phyloP scores from a whole-genome alignment of 2,113 vertebrate genomes.

The Rallus limicola region DNA sequence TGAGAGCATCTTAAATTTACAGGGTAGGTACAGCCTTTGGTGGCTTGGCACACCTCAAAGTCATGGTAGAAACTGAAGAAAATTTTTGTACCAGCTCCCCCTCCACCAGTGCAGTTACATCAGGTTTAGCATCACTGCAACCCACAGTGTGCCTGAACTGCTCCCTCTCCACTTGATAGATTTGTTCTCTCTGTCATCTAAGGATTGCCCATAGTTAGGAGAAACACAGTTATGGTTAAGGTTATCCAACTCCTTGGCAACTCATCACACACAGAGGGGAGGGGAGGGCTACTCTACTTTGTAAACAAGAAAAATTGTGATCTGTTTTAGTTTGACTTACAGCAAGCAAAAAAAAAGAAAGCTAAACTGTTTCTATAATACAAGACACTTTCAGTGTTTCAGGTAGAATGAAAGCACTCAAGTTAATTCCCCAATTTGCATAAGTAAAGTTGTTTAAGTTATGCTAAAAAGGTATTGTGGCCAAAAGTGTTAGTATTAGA shows the following conservation, averaged over 20 bases:
- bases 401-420: not conserved
- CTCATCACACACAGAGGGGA: not conserved
- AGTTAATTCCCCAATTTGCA: not conserved
- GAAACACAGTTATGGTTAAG: not conserved
- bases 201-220: not conserved
- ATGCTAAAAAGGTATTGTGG: not conserved
- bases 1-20: not conserved
- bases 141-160: not conserved
- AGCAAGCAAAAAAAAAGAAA: not conserved
- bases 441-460: conserved; percentile 11
- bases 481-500: conserved; percentile 38
- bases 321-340: not conserved
- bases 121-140: not conserved
- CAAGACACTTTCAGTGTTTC: not conserved
- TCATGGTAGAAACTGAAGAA: not conserved
- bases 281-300: not conserved
- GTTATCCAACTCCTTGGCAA: not conserved
- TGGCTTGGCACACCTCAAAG: not conserved
- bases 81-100: not conserved
- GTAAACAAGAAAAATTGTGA: not conserved
- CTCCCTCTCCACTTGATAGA: not conserved
- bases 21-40: not conserved
- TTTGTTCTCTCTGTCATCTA: not conserved
- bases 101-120: not conserved
- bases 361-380: not conserved